Percentiles rank a stretch among this genome's conserved stretches.
Evolutionary conservation across 2,113 vertebrate genomes (phyloP).

Genomic region (Excalfactoria chinensis): DNA sequence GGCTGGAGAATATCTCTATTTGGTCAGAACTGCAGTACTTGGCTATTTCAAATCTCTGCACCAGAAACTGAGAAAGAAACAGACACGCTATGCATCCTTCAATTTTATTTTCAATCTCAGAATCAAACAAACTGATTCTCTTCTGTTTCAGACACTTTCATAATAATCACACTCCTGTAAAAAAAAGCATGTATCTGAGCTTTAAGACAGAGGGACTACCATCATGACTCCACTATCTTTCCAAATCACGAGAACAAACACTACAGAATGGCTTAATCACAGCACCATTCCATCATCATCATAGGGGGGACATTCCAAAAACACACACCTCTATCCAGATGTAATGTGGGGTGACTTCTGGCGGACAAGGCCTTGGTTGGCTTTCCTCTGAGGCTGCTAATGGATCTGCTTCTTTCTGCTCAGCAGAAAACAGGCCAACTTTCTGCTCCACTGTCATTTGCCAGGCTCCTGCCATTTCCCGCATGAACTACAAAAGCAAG

Average conservation of each 20-base stretch:
- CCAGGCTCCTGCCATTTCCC: constrained; percentile 97
- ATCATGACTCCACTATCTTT: not conserved
- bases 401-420: constrained; percentile 89
- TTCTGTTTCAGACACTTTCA: not conserved
- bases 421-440: constrained; percentile 90
- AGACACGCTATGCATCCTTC: not conserved
- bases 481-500: constrained; percentile 86
- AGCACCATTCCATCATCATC: not conserved
- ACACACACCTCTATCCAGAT: constrained; percentile 93
- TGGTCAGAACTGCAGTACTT: constrained; percentile 98
- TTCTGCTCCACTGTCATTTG: constrained; percentile 97
- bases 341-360: constrained; percentile 92
- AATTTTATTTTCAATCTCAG: not conserved
- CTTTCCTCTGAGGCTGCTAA: constrained; percentile 95
- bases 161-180: not conserved
- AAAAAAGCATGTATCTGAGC: not conserved
- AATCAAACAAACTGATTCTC: too few relatives aligned
- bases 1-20: constrained; percentile 93
- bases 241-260: not conserved
- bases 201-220: not conserved
- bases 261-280: not conserved
- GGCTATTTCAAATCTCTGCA: constrained; percentile 96
- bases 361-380: constrained; percentile 90
- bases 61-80: constrained; percentile 85
- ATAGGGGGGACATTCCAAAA: not conserved